These are phyloP conservation scores for Antidorcas marsupialis DNA, from an alignment of 2,113 vertebrate species.

Conservation along the genomic window DNA sequence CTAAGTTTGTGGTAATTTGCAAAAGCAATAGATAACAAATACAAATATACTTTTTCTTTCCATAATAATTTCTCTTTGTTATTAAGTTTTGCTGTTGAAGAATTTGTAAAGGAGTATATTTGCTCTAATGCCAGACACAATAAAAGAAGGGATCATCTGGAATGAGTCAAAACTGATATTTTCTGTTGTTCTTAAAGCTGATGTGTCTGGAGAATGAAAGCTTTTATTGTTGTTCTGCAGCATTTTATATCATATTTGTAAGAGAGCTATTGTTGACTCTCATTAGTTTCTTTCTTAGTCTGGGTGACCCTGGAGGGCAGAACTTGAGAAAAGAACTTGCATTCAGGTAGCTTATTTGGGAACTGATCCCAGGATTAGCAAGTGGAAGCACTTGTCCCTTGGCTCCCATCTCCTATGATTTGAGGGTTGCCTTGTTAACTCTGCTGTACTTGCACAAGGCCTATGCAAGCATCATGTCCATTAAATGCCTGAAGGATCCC, in stretches of 20 bases:
- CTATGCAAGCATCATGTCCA: neutral
- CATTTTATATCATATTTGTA: neutral
- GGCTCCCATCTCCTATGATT: neutral
- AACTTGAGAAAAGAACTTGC: neutral
- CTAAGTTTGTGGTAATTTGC: neutral
- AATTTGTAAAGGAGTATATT: neutral
- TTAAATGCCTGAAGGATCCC: neutral
- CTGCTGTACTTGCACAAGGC: neutral
- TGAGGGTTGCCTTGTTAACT: neutral
- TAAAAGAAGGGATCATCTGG: neutral
- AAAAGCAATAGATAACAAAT: conserved; percentile 2
- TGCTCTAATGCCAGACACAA: neutral
- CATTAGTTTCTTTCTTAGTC: neutral
- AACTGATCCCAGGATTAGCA: neutral
- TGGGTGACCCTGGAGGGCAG: neutral
- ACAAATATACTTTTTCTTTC: neutral
- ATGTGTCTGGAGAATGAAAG: neutral
- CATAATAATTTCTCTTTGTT: conserved; percentile 1
- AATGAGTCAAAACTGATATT: neutral
- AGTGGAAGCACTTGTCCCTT: neutral
- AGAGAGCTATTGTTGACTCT: neutral
- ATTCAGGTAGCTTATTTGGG: neutral
- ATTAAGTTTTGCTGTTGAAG: neutral
- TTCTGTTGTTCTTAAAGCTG: neutral
- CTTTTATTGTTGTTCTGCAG: neutral